Evolutionary conservation across 1,140 invertebrate genomes (phyloP).

Genomic region (Penaeus japonicus): DNA sequence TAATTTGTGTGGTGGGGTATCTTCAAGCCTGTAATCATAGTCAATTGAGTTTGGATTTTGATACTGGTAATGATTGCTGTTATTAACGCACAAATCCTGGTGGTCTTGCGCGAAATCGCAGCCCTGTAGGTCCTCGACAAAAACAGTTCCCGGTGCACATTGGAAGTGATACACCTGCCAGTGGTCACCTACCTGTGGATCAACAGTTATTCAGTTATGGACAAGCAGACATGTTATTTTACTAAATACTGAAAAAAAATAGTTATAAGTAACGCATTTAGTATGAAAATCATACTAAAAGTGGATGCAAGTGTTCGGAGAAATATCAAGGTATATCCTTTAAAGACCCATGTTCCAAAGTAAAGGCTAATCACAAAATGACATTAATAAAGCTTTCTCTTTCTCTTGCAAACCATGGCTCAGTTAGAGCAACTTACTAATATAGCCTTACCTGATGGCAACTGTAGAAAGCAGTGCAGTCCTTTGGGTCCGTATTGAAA

Average conservation of each 20-base stretch:
- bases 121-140: constrained; percentile 29
- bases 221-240: neutral
- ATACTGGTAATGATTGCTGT: too few species aligned
- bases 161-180: constrained; percentile 31
- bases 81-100: too few species aligned
- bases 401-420: neutral
- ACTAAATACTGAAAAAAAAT: too few species aligned
- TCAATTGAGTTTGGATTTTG: too few species aligned
- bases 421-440: neutral
- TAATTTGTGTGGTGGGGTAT: too few species aligned
- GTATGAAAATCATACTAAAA: neutral
- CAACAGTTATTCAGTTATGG: too few species aligned
- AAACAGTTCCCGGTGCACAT: constrained; percentile 18
- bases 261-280: neutral
- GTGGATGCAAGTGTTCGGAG: too few species aligned
- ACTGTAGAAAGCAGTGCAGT: constrained; percentile 14
- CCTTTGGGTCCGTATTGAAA: neutral
- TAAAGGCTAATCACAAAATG: too few species aligned
- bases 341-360: too few species aligned
- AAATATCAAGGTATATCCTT: too few species aligned
- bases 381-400: too few species aligned
- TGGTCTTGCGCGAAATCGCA: constrained; percentile 30
- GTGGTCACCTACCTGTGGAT: neutral
- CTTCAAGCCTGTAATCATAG: too few species aligned
- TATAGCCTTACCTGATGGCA: constrained; percentile 4